These are phyloP conservation scores for Pseudolaguvia tuberculata DNA, from an alignment of 2,113 vertebrate species.

Conservation along the genomic window DNA sequence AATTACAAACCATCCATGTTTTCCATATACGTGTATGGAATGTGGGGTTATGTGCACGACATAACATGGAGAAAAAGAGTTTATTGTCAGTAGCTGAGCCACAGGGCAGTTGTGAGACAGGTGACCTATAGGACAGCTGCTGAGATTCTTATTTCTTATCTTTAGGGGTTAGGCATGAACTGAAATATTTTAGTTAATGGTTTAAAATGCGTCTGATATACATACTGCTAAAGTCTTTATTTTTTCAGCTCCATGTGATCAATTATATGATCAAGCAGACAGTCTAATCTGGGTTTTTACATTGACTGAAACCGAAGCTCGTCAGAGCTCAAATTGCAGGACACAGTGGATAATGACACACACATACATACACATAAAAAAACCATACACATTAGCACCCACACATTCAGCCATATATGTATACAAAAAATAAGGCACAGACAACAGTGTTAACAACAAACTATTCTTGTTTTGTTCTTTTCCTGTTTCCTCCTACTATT, in stretches of 20 bases:
- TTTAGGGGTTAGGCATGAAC: not conserved
- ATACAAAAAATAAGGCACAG: slow-evolving; percentile 66
- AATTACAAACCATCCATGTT: slow-evolving; percentile 5
- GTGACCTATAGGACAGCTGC: slow-evolving; percentile 36
- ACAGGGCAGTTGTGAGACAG: slow-evolving; percentile 39
- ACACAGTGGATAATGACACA: slow-evolving; percentile 32
- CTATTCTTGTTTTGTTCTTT: slow-evolving; percentile 61
- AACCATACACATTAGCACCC: slow-evolving; percentile 25
- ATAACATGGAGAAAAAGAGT: slow-evolving; percentile 1
- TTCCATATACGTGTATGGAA: slow-evolving; percentile 24
- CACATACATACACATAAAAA: slow-evolving; percentile 15
- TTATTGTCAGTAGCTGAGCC: slow-evolving; percentile 27
- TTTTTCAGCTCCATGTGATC: slow-evolving; percentile 32
- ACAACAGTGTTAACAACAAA: slow-evolving; percentile 77
- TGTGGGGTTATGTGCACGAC: not conserved
- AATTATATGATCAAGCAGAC: slow-evolving; percentile 37
- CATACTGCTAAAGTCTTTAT: slow-evolving; percentile 20
- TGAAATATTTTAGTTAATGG: slow-evolving; percentile 16
- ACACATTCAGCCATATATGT: slow-evolving; percentile 4
- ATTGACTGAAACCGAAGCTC: slow-evolving; percentile 30
- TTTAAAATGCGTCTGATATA: slow-evolving; percentile 16
- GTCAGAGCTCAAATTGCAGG: slow-evolving; percentile 41
- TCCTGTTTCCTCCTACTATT: slow-evolving; percentile 63
- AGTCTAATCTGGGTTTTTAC: slow-evolving; percentile 35
- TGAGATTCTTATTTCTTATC: slow-evolving; percentile 2